Percentiles rank a stretch among this genome's conserved stretches.
Conservation (phyloP, 2,888 invertebrate species). For the Pycnomerus fuliginosus region DNA sequence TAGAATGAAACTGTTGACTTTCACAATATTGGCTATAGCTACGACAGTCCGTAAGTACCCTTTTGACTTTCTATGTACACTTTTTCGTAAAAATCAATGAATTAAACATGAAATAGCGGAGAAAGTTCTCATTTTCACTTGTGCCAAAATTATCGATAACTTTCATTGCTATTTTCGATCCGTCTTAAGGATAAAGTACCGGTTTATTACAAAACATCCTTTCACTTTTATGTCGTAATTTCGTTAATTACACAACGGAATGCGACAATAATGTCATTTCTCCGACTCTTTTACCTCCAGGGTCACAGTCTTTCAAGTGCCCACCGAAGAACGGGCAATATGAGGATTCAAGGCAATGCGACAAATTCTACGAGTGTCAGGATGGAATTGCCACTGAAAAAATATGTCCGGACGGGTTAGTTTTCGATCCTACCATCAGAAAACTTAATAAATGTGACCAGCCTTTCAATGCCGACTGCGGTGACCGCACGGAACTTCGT, state of each 20-base stretch:
- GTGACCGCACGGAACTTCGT: slow-evolving; percentile 85
- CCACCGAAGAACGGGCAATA: slow-evolving; percentile 81
- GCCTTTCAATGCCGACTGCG: slow-evolving; percentile 89
- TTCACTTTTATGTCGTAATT: slow-evolving; percentile 10
- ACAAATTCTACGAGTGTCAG: slow-evolving; percentile 79
- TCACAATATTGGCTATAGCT: slow-evolving; percentile 32
- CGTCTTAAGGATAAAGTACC: neutral
- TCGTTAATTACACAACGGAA: neutral
- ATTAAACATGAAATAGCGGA: neutral
- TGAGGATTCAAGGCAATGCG: slow-evolving; percentile 78
- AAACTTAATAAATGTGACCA: slow-evolving; percentile 91
- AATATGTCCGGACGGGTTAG: slow-evolving; percentile 84
- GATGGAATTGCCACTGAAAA: slow-evolving; percentile 73
- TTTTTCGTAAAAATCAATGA: neutral
- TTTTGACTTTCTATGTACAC: slow-evolving; percentile 10
- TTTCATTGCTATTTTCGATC: neutral
- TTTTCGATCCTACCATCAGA: slow-evolving; percentile 82
- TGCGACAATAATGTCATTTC: too few relatives aligned
- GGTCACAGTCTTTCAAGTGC: slow-evolving; percentile 65
- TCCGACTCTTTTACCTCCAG: slow-evolving; percentile 5
- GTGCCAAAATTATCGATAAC: neutral
- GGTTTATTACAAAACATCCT: slow-evolving; percentile 15
- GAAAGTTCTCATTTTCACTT: neutral
- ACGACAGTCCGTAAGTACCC: slow-evolving; percentile 38
- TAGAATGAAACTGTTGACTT: slow-evolving; percentile 37